Percentiles rank a stretch among this genome's conserved stretches.
Conservation (phyloP, 2,888 invertebrate genomes). For the Callimorpha dominula region DNA sequence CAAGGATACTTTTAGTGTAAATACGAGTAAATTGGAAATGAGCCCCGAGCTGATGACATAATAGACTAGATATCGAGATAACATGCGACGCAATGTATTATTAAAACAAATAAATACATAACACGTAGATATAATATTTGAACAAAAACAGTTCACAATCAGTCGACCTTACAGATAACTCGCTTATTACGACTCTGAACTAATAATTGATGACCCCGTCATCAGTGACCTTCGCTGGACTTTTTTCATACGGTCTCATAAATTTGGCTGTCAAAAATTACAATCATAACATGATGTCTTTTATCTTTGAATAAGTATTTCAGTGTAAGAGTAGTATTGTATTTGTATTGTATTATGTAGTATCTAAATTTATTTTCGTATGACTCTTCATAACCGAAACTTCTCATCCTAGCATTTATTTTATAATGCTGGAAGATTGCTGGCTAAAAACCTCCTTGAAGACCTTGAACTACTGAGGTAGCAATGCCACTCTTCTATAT, state of each 20-base stretch:
- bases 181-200: conserved; percentile 3
- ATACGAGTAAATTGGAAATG: not conserved
- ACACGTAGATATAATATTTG: not conserved
- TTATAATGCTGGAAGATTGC: not conserved
- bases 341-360: too few species aligned
- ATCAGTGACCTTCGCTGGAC: conserved; percentile 10
- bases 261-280: not conserved
- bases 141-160: conserved; percentile 1
- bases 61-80: not conserved
- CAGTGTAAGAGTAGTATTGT: not conserved
- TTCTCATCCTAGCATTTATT: not conserved
- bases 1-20: not conserved
- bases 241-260: conserved; percentile 1
- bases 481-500: too few species aligned
- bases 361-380: too few species aligned
- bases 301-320: not conserved
- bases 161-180: conserved; percentile 6
- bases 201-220: conserved; percentile 10
- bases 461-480: too few species aligned
- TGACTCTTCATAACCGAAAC: not conserved
- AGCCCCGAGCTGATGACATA: not conserved
- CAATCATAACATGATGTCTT: not conserved
- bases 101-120: not conserved
- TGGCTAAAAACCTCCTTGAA: not conserved
- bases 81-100: not conserved